A percentile compares a stretch with the other conserved stretches of the same genome.
phyloP scores from a whole-genome alignment of 2,888 invertebrate species.

The Agrenia bidenticulata region DNA sequence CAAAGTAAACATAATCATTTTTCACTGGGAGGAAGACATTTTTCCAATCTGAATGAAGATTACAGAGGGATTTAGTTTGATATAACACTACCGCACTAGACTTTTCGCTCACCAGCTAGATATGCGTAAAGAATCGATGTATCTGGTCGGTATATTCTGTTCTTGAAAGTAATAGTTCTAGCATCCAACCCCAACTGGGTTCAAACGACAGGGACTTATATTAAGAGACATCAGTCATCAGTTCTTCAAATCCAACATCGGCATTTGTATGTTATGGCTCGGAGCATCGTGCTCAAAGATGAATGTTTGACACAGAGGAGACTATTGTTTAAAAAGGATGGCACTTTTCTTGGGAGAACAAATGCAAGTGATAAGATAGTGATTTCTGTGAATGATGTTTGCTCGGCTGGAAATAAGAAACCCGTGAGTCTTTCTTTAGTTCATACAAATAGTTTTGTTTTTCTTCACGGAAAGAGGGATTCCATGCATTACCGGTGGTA shows the following conservation, averaged over 20 bases:
- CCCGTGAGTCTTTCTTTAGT: slow-evolving; percentile 7
- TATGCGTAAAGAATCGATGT: too few species aligned
- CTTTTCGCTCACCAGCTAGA: too few species aligned
- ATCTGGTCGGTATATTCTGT: too few species aligned
- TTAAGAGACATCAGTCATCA: too few species aligned
- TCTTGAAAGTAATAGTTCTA: too few species aligned
- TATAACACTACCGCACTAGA: too few species aligned
- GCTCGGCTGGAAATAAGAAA: neutral
- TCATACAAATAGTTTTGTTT: slow-evolving; percentile 11
- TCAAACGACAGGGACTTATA: too few species aligned
- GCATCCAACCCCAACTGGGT: too few species aligned
- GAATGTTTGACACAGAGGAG: slow-evolving; percentile 9
- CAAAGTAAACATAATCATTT: slow-evolving; percentile 26
- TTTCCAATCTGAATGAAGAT: slow-evolving; percentile 26
- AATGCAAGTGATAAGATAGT: slow-evolving; percentile 8
- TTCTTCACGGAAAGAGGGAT: slow-evolving; percentile 4
- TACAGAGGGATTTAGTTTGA: slow-evolving; percentile 10
- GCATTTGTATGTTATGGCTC: too few species aligned
- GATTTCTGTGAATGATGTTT: neutral
- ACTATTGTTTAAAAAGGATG: slow-evolving; percentile 15
- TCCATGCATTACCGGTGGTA: too few species aligned
- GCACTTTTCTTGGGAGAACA: slow-evolving; percentile 12
- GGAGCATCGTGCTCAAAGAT: slow-evolving; percentile 10
- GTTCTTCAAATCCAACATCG: too few species aligned
- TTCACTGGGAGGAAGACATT: slow-evolving; percentile 24